These are phyloP conservation scores for Ceratitis capitata DNA, from an alignment of 1,140 invertebrate species.

Conservation along the genomic window DNA sequence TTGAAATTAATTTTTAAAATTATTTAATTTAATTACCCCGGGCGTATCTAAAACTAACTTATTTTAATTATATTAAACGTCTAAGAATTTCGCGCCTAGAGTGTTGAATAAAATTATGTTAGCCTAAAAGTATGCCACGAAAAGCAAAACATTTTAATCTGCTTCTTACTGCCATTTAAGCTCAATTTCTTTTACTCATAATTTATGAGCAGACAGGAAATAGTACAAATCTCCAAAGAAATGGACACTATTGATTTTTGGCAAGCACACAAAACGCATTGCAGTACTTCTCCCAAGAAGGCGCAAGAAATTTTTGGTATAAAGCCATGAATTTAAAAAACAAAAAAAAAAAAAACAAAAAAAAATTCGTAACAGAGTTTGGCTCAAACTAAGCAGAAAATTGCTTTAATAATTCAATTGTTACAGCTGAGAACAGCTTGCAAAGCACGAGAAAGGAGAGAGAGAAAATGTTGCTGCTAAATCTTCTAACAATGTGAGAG, in stretches of 20 bases:
- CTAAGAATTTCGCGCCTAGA: no score
- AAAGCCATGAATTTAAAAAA: background rate
- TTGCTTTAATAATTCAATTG: conserved; percentile 4
- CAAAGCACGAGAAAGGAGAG: background rate
- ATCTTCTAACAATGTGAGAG: background rate
- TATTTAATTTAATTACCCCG: no score
- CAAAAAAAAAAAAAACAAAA: no score
- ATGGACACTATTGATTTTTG: background rate
- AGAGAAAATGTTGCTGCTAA: background rate
- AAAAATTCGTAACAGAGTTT: no score
- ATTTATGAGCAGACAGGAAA: background rate
- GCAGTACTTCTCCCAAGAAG: background rate
- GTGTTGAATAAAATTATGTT: no score
- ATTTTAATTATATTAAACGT: no score
- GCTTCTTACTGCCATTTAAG: no score
- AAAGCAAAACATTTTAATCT: no score
- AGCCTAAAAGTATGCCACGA: no score
- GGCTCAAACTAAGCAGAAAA: background rate
- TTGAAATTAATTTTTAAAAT: no score
- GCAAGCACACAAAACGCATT: background rate
- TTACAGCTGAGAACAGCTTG: background rate
- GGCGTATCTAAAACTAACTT: no score
- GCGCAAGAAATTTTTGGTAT: background rate
- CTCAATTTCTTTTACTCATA: no score
- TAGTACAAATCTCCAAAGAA: background rate